Conservation (phyloP, 2,113 vertebrate species). For the Zingel zingel region DNA sequence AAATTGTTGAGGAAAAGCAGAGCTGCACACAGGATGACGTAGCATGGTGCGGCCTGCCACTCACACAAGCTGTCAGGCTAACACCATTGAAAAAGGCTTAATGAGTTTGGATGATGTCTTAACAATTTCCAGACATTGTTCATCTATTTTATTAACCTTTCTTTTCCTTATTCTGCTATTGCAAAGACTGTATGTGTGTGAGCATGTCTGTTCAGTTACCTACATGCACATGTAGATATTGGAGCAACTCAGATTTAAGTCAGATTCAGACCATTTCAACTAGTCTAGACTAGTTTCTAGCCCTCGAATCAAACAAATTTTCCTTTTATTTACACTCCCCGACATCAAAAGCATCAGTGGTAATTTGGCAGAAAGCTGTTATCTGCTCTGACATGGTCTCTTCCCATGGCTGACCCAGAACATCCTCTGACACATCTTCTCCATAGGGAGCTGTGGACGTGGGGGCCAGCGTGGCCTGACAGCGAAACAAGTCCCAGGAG, state of each 20-base stretch:
- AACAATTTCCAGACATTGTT: conserved; percentile 2
- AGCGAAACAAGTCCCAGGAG: conserved; percentile 75
- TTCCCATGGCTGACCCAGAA: conserved; percentile 81
- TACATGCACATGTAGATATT: neutral
- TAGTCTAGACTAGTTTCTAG: conserved; percentile 12
- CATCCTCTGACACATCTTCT: conserved; percentile 77
- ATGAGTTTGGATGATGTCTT: conserved; percentile 6
- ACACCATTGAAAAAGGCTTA: conserved; percentile 63
- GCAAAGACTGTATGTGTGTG: neutral
- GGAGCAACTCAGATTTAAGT: neutral
- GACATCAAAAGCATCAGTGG: conserved; percentile 62
- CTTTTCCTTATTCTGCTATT: neutral
- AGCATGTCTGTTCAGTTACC: neutral
- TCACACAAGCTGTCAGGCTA: conserved; percentile 78
- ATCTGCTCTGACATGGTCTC: conserved; percentile 72
- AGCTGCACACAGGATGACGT: conserved; percentile 82
- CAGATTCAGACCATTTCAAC: conserved; percentile 12
- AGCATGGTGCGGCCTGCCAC: conserved; percentile 61
- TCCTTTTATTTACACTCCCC: conserved; percentile 47
- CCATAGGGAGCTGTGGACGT: conserved; percentile 73
- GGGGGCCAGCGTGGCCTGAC: conserved; percentile 71
- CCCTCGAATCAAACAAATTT: neutral
- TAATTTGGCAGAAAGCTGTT: conserved; percentile 73
- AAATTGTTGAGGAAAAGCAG: conserved; percentile 95
- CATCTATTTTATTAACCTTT: neutral